Evolutionary conservation across 1,140 invertebrate genomes (phyloP), one percentile per base, ranked within the genome.

Genomic region (Mya arenaria): DNA sequence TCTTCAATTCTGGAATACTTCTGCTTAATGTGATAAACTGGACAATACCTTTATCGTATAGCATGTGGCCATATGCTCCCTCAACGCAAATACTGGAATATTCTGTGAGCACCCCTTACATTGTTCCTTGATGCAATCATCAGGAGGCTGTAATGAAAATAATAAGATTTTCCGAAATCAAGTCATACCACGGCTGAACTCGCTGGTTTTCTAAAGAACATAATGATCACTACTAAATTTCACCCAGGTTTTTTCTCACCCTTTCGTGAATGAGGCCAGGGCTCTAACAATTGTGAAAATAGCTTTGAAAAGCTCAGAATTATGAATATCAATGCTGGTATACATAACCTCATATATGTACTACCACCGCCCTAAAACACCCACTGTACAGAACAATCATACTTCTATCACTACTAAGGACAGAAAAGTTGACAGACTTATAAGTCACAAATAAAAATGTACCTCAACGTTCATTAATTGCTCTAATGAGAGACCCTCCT

Each of bases 51-150:
- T 13, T 19, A 10, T 48, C 41, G 19, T 60, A 65, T 32, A 65
- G 34, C 62, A 65, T 65, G 34, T 32, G 4, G 62, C 62, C 62
- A 32, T 32, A 32, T 65, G 62, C n/a, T 65, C 62, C 34, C 32
- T 65, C 62, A 65, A 65, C 25, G 30, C 25, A 23, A 65, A 23
- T 30, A 32, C 30, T 65, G 62, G 62, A 32, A 65, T 65, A 65
- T 65, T 36, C 34, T 65, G 62, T 65, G 23, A 23, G 32, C 62
- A 65, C 32, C 62, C 62, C 8, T 65, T 65, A 65, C 15, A 65
- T 30, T 30, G 62, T 36, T 65, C 62, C 34, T 65, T 65, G 62
- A 15, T 65, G 62, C 62, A 65, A 32, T 65, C 62, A 30, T 65
- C 62, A 30, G 62, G 19, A 28, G 62, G 62, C 62, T 65, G n/a